Evolutionary conservation across 2,113 vertebrate species (phyloP).

Genomic region (Oreochromis tanganicae): DNA sequence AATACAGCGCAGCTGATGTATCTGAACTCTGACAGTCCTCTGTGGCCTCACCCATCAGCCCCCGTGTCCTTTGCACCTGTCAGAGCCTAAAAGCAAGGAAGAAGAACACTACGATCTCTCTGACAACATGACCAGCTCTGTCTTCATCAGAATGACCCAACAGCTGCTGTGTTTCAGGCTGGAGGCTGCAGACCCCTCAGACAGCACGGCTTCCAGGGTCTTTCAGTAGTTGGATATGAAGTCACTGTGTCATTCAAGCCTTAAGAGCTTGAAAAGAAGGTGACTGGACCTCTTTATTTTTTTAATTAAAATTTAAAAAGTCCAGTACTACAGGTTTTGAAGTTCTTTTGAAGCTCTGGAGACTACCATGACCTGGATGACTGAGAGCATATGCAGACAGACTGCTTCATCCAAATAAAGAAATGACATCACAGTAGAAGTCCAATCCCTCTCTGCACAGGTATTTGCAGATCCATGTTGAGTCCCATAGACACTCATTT

Average conservation of each 20-base stretch:
- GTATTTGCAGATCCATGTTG: neutral
- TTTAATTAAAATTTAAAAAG: neutral
- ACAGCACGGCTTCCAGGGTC: neutral
- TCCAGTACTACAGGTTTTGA: neutral
- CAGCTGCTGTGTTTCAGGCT: neutral
- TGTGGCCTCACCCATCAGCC: neutral
- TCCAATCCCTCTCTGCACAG: neutral
- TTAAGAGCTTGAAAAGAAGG: neutral
- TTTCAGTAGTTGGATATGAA: neutral
- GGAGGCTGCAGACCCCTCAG: neutral
- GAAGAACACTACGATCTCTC: neutral
- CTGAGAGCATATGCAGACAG: neutral
- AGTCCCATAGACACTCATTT: neutral
- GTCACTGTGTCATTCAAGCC: neutral
- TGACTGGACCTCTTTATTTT: neutral
- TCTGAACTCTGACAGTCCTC: neutral
- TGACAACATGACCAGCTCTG: neutral
- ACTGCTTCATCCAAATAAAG: neutral
- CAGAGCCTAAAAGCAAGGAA: neutral
- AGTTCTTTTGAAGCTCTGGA: neutral
- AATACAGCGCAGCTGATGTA: neutral
- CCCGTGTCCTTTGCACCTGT: neutral
- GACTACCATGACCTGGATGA: neutral
- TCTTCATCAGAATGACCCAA: neutral
- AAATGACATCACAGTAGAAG: neutral